These are phyloP conservation scores for Hirtodrosophila cameraria DNA, from an alignment of 2,888 invertebrate genomes.

Conservation along the genomic window DNA sequence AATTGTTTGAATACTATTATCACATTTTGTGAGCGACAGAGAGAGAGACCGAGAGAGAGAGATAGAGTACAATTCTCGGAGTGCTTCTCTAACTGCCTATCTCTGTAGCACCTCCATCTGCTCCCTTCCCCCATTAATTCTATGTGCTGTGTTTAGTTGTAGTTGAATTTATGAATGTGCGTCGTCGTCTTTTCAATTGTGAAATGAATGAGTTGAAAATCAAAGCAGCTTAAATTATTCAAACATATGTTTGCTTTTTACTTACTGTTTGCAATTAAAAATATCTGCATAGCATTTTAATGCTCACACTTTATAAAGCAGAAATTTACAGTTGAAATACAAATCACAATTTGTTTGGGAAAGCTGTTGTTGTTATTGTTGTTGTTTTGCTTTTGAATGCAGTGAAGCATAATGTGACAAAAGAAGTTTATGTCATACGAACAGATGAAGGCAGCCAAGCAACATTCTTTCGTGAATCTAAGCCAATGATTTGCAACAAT, in stretches of 20 bases:
- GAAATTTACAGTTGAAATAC: slow-evolving; percentile 42
- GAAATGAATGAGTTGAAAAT: slow-evolving; percentile 44
- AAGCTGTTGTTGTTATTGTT: neutral
- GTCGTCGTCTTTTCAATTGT: slow-evolving; percentile 41
- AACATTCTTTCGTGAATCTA: too few relatives aligned
- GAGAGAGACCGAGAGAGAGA: neutral
- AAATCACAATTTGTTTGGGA: slow-evolving; percentile 1
- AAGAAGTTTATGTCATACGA: neutral
- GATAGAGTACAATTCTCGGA: slow-evolving; percentile 4
- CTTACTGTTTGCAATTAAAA: slow-evolving; percentile 44
- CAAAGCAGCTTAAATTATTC: slow-evolving; percentile 52
- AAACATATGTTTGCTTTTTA: slow-evolving; percentile 58
- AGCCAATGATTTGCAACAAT: too few relatives aligned
- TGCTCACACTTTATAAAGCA: slow-evolving; percentile 34
- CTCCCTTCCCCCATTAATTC: neutral
- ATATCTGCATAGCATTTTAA: slow-evolving; percentile 62
- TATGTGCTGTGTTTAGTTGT: neutral
- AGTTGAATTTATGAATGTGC: slow-evolving; percentile 53
- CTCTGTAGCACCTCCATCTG: neutral
- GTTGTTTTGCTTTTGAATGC: slow-evolving; percentile 1
- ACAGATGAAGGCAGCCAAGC: too few relatives aligned
- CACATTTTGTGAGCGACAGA: slow-evolving; percentile 57
- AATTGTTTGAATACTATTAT: slow-evolving; percentile 78
- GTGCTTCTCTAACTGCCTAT: slow-evolving; percentile 32
- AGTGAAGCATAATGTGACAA: slow-evolving; percentile 9